A percentile compares a stretch with the other conserved stretches of the same genome.
phyloP scores from a whole-genome alignment of 2,797 vertebrate species.

The Leucoraja ocellata region DNA sequence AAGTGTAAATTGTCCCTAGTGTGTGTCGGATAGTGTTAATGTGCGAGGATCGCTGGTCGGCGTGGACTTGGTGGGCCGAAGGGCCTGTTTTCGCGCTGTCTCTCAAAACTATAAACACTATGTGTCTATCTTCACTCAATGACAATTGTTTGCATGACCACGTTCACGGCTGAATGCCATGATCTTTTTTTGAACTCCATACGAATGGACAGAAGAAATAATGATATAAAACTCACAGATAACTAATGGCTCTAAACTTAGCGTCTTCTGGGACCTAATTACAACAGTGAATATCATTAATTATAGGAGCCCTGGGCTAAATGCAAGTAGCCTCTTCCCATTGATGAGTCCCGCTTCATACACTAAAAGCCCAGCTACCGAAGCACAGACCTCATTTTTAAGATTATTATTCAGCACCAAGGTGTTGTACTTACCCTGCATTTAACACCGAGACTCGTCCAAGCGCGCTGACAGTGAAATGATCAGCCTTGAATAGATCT shows the following conservation, averaged over 20 bases:
- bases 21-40: too few species aligned
- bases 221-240: not conserved
- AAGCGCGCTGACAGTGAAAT: not conserved
- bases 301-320: not conserved
- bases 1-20: too few species aligned
- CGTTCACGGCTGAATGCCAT: not conserved
- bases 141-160: not conserved
- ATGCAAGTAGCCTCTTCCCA: not conserved
- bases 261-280: conserved; percentile 13
- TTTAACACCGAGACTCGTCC: not conserved
- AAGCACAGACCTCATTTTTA: not conserved
- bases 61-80: too few species aligned
- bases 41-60: too few species aligned
- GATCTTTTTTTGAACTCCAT: not conserved
- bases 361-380: not conserved
- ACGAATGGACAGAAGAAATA: conserved; percentile 19
- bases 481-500: not conserved
- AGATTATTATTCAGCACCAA: not conserved
- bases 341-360: not conserved
- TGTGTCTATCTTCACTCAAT: too few species aligned
- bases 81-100: too few species aligned
- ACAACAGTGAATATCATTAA: not conserved
- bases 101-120: too few species aligned
- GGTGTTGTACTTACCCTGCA: not conserved
- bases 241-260: not conserved